A percentile compares a stretch with the other conserved stretches of the same genome.
Evolutionary conservation across 2,113 vertebrate species (phyloP).

Genomic region (Rhodinocichla rosea): DNA sequence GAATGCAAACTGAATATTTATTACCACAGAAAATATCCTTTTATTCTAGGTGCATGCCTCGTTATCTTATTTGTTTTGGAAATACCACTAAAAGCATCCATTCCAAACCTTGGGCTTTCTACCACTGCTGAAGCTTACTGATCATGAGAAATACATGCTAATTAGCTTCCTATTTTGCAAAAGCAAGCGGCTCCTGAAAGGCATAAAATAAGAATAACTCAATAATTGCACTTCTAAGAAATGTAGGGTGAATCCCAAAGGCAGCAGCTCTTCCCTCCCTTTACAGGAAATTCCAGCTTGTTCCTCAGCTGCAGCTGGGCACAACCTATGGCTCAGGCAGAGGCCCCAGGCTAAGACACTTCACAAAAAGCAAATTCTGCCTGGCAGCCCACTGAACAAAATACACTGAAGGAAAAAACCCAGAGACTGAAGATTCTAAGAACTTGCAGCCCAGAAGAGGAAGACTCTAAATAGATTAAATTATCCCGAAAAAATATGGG

Average conservation of each 20-base stretch:
- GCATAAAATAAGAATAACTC: neutral
- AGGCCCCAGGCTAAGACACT: neutral
- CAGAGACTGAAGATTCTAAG: neutral
- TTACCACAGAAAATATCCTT: neutral
- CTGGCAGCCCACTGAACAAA: neutral
- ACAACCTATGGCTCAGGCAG: neutral
- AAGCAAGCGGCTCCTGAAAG: neutral
- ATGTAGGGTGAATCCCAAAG: neutral
- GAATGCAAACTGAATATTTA: neutral
- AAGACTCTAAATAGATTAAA: neutral
- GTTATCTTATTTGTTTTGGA: neutral
- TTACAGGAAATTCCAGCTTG: neutral
- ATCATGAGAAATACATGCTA: neutral
- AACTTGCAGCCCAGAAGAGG: neutral
- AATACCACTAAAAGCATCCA: neutral
- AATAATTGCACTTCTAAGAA: neutral
- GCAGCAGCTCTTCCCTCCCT: neutral
- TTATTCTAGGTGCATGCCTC: neutral
- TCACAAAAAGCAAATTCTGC: neutral
- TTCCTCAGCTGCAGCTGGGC: neutral
- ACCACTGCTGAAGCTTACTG: neutral
- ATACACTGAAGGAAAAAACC: neutral
- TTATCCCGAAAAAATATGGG: fast-evolving
- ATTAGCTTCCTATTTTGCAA: neutral
- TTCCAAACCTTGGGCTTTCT: neutral